phyloP scores from a whole-genome alignment of 2,888 invertebrate species.

The Drosophila maculinotata region DNA sequence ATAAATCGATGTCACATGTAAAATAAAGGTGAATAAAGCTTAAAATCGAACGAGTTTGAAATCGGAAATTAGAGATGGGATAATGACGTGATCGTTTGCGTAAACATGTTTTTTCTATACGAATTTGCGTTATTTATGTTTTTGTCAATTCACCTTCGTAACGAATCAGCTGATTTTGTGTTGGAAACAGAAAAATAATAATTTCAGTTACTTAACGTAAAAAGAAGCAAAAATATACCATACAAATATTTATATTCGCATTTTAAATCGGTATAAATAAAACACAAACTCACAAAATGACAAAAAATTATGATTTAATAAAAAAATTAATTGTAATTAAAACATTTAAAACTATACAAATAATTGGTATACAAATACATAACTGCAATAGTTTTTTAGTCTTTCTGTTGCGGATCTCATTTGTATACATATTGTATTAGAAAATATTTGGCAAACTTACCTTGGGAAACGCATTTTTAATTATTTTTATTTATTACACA shows the following conservation, averaged over 20 bases:
- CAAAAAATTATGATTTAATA: too few species aligned
- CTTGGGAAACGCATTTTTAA: slow-evolving; percentile 75
- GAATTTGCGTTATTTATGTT: not conserved
- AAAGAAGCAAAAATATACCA: too few species aligned
- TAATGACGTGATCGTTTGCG: not conserved
- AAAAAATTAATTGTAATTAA: not conserved
- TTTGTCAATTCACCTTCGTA: not conserved
- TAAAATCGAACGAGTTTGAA: not conserved
- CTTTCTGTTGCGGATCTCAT: not conserved
- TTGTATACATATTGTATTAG: not conserved
- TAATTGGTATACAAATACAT: too few species aligned
- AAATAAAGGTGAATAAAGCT: slow-evolving; percentile 1
- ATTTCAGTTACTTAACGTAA: too few species aligned
- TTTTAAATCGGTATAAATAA: too few species aligned
- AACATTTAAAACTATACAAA: too few species aligned
- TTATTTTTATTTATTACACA: not conserved
- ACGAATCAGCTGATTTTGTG: not conserved
- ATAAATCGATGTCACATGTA: slow-evolving; percentile 19
- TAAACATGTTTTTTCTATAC: not conserved
- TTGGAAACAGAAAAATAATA: too few species aligned
- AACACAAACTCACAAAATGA: too few species aligned
- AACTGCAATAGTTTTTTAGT: not conserved
- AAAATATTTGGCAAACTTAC: slow-evolving; percentile 43
- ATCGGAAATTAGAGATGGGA: not conserved
- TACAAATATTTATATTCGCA: too few species aligned